phyloP scores from a whole-genome alignment of 2,888 invertebrate species.

The Ochropleura plecta region DNA sequence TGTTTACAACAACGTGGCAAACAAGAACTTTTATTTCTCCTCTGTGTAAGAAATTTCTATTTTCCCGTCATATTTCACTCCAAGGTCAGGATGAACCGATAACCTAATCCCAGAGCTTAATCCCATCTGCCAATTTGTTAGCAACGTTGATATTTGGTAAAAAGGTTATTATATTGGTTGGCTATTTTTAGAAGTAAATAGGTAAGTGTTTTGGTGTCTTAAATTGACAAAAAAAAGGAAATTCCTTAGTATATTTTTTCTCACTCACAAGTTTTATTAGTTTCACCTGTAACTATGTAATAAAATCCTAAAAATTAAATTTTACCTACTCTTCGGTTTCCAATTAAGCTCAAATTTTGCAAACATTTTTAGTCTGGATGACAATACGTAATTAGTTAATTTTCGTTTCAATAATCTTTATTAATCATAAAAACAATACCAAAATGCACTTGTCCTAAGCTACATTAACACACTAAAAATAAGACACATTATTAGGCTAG shows the following conservation, averaged over 20 bases:
- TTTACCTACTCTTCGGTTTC: no score
- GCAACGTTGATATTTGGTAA: constrained; percentile 48
- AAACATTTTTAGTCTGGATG: no score
- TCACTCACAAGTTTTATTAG: no score
- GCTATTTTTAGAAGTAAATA: constrained; percentile 4
- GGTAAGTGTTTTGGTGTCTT: constrained; percentile 10
- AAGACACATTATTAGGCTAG: no score
- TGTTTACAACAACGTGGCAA: constrained; percentile 32
- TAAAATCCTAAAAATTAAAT: no score
- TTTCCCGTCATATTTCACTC: constrained; percentile 51
- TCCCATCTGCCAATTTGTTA: constrained; percentile 64
- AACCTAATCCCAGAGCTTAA: constrained; percentile 62
- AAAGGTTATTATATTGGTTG: constrained; percentile 35
- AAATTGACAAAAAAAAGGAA: background rate
- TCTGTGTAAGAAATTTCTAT: constrained; percentile 38
- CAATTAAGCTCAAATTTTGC: no score
- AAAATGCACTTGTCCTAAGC: no score
- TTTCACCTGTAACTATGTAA: no score
- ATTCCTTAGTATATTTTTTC: background rate
- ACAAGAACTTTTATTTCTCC: constrained; percentile 25
- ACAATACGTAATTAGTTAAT: no score
- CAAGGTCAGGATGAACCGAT: constrained; percentile 50
- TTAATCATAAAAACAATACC: no score
- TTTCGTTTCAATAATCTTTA: no score
- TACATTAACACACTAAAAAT: no score